phyloP scores from a whole-genome alignment of 1,140 invertebrate genomes.

The Coptotermes formosanus region DNA sequence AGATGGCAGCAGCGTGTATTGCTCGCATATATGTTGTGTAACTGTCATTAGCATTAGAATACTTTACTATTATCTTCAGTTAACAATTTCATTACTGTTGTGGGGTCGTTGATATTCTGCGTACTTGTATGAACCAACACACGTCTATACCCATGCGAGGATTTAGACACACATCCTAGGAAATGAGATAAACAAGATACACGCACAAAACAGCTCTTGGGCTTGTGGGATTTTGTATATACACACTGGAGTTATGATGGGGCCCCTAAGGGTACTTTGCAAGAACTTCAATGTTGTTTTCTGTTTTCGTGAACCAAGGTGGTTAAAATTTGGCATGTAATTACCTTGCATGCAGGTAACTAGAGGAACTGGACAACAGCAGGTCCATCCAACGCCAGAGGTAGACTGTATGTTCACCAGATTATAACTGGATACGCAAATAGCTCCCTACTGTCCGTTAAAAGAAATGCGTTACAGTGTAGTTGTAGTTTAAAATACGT shows the following conservation, averaged over 20 bases:
- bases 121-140: no score
- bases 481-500: constrained; percentile 4
- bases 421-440: neutral
- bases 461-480: neutral
- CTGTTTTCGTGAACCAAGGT: neutral
- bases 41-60: no score
- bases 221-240: neutral
- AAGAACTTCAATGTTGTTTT: constrained; percentile 14
- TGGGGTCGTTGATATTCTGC: no score
- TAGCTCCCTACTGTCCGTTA: constrained; percentile 6
- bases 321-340: neutral
- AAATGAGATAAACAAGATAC: neutral
- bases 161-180: neutral
- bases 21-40: no score
- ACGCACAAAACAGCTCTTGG: neutral
- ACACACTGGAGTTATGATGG: constrained; percentile 14
- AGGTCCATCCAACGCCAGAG: neutral
- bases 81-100: no score
- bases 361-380: neutral
- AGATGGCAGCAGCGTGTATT: no score
- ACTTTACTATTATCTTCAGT: no score
- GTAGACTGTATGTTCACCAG: neutral
- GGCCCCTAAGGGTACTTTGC: neutral
- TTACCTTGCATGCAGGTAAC: neutral
- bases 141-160: neutral